Percentiles rank a stretch among this genome's conserved stretches.
Evolutionary conservation across 2,113 vertebrate genomes (phyloP).

Genomic region (Taurulus bubalis): DNA sequence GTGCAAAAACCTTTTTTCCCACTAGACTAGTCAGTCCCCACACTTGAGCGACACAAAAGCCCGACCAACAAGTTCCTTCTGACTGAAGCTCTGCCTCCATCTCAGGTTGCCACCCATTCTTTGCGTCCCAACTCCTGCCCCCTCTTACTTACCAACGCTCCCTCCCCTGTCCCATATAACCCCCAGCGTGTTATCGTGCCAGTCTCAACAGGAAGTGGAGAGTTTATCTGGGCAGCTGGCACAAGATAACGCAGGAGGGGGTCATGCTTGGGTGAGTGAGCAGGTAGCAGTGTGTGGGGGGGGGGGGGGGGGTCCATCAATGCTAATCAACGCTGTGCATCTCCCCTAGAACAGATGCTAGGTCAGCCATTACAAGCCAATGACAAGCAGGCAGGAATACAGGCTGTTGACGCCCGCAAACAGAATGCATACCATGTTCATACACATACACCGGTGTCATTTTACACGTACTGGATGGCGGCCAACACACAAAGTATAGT

Average conservation of each 20-base stretch:
- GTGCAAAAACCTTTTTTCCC: background rate
- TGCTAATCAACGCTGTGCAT: slow-evolving; percentile 62
- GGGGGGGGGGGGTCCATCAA: slow-evolving; percentile 50
- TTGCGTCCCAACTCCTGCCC: slow-evolving; percentile 7
- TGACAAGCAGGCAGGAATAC: slow-evolving; percentile 46
- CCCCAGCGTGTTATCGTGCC: slow-evolving; percentile 35
- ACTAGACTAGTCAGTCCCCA: slow-evolving; percentile 32
- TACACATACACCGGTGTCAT: slow-evolving; percentile 25
- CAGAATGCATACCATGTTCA: slow-evolving; percentile 32
- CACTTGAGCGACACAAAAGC: slow-evolving; percentile 36
- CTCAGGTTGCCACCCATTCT: slow-evolving; percentile 43
- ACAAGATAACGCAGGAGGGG: slow-evolving; percentile 65
- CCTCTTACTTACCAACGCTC: slow-evolving; percentile 4
- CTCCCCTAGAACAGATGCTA: slow-evolving; percentile 61
- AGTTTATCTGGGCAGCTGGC: slow-evolving; percentile 70
- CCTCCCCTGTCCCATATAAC: slow-evolving; percentile 2
- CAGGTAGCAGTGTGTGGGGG: slow-evolving; percentile 53
- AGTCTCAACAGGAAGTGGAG: slow-evolving; percentile 68
- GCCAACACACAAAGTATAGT: slow-evolving; percentile 17
- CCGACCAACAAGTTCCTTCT: slow-evolving; percentile 41
- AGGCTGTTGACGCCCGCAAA: slow-evolving; percentile 21
- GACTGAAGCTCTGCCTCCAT: slow-evolving; percentile 22
- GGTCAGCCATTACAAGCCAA: slow-evolving; percentile 63
- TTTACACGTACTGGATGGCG: slow-evolving; percentile 32
- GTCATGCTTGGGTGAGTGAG: slow-evolving; percentile 64